phyloP scores from a whole-genome alignment of 2,797 vertebrate genomes.

The Notamacropus eugenii region DNA sequence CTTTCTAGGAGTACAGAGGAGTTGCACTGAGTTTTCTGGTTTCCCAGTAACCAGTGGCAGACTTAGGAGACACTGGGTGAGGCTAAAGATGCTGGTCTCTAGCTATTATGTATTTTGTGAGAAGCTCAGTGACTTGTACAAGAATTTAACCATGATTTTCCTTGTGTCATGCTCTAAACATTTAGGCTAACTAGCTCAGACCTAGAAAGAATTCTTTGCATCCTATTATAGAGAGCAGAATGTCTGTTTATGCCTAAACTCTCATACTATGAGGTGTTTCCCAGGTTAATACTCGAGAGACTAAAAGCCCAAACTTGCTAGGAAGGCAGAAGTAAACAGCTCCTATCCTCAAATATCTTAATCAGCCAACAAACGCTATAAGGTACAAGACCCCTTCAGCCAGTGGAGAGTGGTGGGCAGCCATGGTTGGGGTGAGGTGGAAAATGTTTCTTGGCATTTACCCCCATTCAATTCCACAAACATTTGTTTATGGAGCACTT shows the following conservation, averaged over 20 bases:
- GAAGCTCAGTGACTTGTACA: neutral
- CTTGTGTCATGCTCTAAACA: neutral
- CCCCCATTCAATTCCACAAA: neutral
- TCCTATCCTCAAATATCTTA: neutral
- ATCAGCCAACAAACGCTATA: neutral
- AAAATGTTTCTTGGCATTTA: neutral
- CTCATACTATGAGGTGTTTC: neutral
- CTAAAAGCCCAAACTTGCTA: neutral
- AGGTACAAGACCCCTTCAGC: neutral
- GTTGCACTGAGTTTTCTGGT: constrained; percentile 14
- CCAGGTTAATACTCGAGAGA: neutral
- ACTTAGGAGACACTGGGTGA: neutral
- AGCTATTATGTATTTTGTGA: neutral
- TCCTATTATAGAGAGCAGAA: neutral
- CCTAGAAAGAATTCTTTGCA: neutral
- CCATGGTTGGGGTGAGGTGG: neutral
- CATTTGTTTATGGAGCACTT: neutral
- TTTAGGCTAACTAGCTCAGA: neutral
- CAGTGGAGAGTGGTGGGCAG: neutral
- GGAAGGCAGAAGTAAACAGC: neutral
- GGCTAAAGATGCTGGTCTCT: neutral
- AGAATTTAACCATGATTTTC: neutral
- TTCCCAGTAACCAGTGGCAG: constrained; percentile 31
- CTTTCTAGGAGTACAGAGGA: constrained; percentile 25
- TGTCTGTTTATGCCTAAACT: neutral